phyloP scores from a whole-genome alignment of 2,888 invertebrate genomes.

The Coremacera marginata region DNA sequence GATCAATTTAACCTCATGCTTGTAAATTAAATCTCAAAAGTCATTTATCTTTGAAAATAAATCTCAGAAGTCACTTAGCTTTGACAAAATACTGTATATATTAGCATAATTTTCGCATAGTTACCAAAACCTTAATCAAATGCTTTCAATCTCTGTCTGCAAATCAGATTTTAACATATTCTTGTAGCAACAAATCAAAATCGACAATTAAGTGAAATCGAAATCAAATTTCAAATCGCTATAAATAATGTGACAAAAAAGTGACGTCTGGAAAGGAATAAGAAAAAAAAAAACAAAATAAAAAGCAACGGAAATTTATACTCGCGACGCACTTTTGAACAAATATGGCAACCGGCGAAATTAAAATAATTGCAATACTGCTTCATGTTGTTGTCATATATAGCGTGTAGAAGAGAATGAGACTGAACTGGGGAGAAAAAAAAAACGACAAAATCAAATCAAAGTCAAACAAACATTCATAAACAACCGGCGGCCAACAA shows the following conservation, averaged over 20 bases:
- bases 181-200: no score
- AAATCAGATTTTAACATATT: no score
- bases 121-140: no score
- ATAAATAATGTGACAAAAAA: background rate
- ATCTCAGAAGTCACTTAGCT: no score
- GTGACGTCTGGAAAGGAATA: background rate
- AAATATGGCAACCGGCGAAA: background rate
- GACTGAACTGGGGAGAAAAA: background rate
- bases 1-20: no score
- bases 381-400: constrained; percentile 14
- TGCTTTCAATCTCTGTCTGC: no score
- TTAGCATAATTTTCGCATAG: no score
- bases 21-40: no score
- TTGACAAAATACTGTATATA: no score
- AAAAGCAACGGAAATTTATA: background rate
- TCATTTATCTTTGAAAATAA: no score
- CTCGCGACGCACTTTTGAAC: background rate
- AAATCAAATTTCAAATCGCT: background rate
- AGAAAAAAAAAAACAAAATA: background rate
- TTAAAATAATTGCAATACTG: constrained; percentile 14
- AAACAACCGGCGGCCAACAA: constrained; percentile 28
- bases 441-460: background rate
- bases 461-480: constrained; percentile 20
- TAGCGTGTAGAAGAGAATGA: background rate
- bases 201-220: background rate